Base-by-base conservation (phyloP, 2,113 vertebrate species). In the Phocoena sinus region DNA sequence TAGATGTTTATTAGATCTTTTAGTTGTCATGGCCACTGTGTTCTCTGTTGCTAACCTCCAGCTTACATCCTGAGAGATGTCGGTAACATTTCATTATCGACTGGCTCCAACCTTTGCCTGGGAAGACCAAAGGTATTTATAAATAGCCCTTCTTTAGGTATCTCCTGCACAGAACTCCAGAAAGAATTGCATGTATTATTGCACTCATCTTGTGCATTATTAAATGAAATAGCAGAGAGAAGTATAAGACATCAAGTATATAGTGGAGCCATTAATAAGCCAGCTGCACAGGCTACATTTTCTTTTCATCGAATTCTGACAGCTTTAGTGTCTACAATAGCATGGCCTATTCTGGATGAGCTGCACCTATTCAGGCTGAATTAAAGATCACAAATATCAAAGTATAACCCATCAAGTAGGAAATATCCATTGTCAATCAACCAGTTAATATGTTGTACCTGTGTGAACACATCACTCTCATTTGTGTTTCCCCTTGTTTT, bases 141-240 rank as follows among this genome's bases (percentile, higher is more conserved):
- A 91, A 96, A 89, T 60, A 91, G 13, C 62, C 86, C 17, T 76
- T 80, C 38, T 93, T 71, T 36, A 74, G 41, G 28, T 38, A 12
- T 11, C 14, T 92, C 25, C 62, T 62, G 14, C 23, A 47, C 2
- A 3, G 53, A 86, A 18, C 62, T 84, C 44, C 44, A 88, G 20
- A 58, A 88, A 23, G 15, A 85, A 86, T 25, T 62, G 25, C 76
- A 85, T 89, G 68, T 88, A 74, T 58, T 76, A 62, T 80, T 26
- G 41, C 23, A 85, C 38, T 87, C 53, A 36, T 94, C 86, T 84
- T 87, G 60, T 79, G 71, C 31, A 62, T 95, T 95, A 73, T 91
- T 84, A 95, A 94, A 73, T 89, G 86, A 89, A 97, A 87, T 70
- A 56, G 18, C 62, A n/a, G 33, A 79, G 80, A 84, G 58, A 84